A percentile compares a stretch with the other conserved stretches of the same genome.
These are phyloP conservation scores for Pseudanteris insignis DNA, from an alignment of 2,888 invertebrate genomes.

Conservation along the genomic window DNA sequence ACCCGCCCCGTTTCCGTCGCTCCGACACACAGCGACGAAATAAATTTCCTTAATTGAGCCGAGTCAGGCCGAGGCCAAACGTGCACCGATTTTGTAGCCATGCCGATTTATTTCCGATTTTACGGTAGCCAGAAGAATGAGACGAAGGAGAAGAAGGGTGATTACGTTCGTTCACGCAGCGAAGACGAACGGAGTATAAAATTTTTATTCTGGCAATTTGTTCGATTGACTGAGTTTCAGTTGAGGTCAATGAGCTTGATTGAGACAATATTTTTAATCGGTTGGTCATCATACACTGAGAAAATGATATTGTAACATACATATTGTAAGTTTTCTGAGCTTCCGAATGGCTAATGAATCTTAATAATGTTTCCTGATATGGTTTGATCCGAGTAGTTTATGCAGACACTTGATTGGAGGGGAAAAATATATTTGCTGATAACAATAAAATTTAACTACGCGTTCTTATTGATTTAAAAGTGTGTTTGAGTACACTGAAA, in stretches of 20 bases:
- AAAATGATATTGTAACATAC: too few relatives aligned
- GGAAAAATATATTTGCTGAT: too few relatives aligned
- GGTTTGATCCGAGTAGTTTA: too few relatives aligned
- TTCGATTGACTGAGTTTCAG: slow-evolving; percentile 1
- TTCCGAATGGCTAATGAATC: too few relatives aligned
- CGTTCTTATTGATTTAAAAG: too few relatives aligned
- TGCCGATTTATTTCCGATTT: slow-evolving; percentile 50
- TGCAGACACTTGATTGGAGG: too few relatives aligned
- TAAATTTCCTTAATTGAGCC: slow-evolving; percentile 53
- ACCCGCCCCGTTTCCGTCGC: slow-evolving; percentile 41
- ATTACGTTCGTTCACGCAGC: slow-evolving; percentile 6
- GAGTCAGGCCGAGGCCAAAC: slow-evolving; percentile 43
- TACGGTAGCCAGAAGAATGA: slow-evolving; percentile 34
- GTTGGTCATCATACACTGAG: too few relatives aligned
- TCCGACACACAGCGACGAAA: slow-evolving; percentile 48
- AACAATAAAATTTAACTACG: too few relatives aligned
- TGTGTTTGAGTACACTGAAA: too few relatives aligned
- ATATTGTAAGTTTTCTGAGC: too few relatives aligned
- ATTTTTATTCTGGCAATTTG: slow-evolving; percentile 11
- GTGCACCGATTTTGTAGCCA: slow-evolving; percentile 44
- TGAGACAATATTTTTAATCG: too few relatives aligned
- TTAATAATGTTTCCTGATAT: too few relatives aligned
- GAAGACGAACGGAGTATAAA: slow-evolving; percentile 20
- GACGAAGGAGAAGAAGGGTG: slow-evolving; percentile 16
- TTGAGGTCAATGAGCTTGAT: background rate